Conservation (phyloP, 2,888 invertebrate species). For the Lasioglossum marginatum region DNA sequence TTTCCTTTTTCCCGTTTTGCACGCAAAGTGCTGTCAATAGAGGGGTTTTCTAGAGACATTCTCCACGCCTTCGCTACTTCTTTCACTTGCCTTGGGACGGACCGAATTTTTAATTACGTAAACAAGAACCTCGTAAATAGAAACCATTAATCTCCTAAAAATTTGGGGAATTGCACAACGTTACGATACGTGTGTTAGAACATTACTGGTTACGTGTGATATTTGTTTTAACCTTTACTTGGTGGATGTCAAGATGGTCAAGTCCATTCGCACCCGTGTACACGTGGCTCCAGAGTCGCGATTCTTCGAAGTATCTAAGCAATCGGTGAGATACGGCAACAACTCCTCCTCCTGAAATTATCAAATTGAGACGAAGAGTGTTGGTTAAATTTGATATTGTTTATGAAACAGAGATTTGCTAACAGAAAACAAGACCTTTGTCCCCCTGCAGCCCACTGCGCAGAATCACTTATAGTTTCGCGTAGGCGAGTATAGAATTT, state of each 20-base stretch:
- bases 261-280: too few species aligned
- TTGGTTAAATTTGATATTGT: background rate
- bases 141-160: background rate
- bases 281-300: too few species aligned
- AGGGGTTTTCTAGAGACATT: conserved; percentile 55
- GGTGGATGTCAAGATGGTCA: too few species aligned
- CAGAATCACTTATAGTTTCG: conserved; percentile 56
- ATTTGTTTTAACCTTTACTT: too few species aligned
- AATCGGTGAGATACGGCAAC: too few species aligned
- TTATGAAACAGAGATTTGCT: conserved; percentile 4
- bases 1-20: conserved; percentile 46
- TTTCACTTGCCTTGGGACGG: background rate
- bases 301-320: too few species aligned
- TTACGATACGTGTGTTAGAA: too few species aligned
- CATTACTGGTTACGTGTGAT: too few species aligned
- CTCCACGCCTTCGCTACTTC: conserved; percentile 34
- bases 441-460: conserved; percentile 6
- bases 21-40: conserved; percentile 66
- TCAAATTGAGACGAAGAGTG: background rate
- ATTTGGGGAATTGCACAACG: background rate
- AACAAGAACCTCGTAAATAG: background rate
- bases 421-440: conserved; percentile 13
- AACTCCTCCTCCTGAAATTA: background rate
- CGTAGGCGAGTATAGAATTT: conserved; percentile 45
- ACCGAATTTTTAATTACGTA: conserved; percentile 28